phyloP scores from a whole-genome alignment of 2,888 invertebrate genomes.

The Matsumyia berberina region DNA sequence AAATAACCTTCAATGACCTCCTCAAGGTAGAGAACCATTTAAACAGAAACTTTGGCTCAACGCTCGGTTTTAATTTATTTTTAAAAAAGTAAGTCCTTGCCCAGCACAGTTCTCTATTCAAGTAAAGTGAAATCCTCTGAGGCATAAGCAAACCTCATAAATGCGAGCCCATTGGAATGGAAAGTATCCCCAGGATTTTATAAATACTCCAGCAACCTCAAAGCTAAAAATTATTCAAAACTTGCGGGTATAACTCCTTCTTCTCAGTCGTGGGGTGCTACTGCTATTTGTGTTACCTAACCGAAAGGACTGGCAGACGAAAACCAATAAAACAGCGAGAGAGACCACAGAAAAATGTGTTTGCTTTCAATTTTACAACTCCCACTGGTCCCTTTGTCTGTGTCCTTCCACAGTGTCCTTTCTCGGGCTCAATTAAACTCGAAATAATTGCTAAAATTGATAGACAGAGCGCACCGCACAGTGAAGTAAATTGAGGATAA shows the following conservation, averaged over 20 bases:
- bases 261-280: not conserved
- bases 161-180: slow-evolving; percentile 14
- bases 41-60: not conserved
- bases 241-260: not conserved
- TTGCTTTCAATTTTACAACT: slow-evolving; percentile 18
- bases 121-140: slow-evolving; percentile 37
- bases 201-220: slow-evolving; percentile 5
- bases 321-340: not conserved
- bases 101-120: slow-evolving; percentile 13
- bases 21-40: not conserved
- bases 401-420: slow-evolving; percentile 14
- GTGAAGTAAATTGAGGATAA: slow-evolving; percentile 35
- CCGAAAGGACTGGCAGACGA: not conserved
- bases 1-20: not conserved
- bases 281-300: not conserved
- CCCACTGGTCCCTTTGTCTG: not conserved
- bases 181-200: not conserved
- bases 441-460: slow-evolving; percentile 23
- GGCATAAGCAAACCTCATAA: slow-evolving; percentile 38
- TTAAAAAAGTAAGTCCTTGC: not conserved
- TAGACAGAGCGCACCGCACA: not conserved
- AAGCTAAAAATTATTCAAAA: slow-evolving; percentile 21
- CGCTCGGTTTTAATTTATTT: not conserved
- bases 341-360: slow-evolving; percentile 2
- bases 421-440: slow-evolving; percentile 45